Percentiles rank a stretch among this genome's conserved stretches.
These are phyloP conservation scores for Chloebia gouldiae DNA, from an alignment of 2,113 vertebrate genomes.

Conservation along the genomic window DNA sequence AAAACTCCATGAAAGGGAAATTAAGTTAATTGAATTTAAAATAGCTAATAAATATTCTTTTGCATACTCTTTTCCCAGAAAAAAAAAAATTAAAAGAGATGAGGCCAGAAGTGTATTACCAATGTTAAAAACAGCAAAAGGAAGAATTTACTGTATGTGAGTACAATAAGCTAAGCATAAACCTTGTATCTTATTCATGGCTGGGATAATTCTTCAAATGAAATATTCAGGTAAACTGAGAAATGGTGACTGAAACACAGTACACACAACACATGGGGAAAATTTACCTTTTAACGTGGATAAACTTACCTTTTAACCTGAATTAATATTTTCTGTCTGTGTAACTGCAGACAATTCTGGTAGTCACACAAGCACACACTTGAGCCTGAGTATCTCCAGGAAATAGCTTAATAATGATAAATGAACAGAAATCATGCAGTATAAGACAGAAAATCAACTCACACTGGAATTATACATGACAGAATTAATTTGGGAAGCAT, in stretches of 20 bases:
- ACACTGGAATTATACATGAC: not conserved
- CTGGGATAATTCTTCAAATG: not conserved
- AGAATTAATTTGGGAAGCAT: conserved; percentile 1
- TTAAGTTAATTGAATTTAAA: not conserved
- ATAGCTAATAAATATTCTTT: not conserved
- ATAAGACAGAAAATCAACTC: not conserved
- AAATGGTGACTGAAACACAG: not conserved
- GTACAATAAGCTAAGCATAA: not conserved
- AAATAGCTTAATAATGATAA: not conserved
- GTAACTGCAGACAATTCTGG: not conserved
- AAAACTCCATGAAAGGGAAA: not conserved
- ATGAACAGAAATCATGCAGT: not conserved
- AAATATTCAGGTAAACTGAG: not conserved
- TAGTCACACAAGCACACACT: not conserved
- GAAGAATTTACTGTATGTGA: not conserved
- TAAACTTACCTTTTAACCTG: not conserved
- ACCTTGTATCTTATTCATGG: not conserved
- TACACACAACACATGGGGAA: not conserved
- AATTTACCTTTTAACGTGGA: not conserved
- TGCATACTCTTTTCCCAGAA: not conserved
- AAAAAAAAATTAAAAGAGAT: not conserved
- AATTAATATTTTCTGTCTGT: not conserved
- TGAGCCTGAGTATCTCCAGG: not conserved
- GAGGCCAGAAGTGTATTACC: not conserved
- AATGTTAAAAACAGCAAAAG: not conserved